Conservation (phyloP, 2,888 invertebrate genomes). For the Platycheirus rosarum region DNA sequence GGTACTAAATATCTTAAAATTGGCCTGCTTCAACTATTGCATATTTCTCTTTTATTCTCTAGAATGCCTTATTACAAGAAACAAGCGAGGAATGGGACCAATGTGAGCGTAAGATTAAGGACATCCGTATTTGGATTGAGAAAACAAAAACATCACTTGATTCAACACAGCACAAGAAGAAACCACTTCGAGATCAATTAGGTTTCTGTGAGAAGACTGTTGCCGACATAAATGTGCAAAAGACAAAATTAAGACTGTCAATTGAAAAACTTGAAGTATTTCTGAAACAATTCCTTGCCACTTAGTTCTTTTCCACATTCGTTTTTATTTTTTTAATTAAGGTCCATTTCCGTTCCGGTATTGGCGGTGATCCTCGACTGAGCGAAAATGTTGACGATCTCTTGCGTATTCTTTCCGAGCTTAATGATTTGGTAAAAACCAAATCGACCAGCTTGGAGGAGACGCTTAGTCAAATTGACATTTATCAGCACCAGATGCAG, state of each 20-base stretch:
- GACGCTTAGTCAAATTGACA: slow-evolving; percentile 92
- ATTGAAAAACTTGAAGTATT: slow-evolving; percentile 94
- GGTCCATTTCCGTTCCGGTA: slow-evolving; percentile 94
- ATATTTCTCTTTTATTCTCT: slow-evolving; percentile 59
- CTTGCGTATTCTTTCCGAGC: slow-evolving; percentile 86
- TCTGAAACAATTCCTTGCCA: slow-evolving; percentile 72
- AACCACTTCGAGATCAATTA: slow-evolving; percentile 93
- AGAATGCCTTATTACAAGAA: slow-evolving; percentile 95
- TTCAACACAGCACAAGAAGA: slow-evolving; percentile 92
- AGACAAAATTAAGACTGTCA: slow-evolving; percentile 93
- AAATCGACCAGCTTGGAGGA: slow-evolving; percentile 86
- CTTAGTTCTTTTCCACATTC: slow-evolving; percentile 18
- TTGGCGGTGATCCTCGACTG: slow-evolving; percentile 90
- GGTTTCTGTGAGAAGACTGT: slow-evolving; percentile 93
- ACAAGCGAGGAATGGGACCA: slow-evolving; percentile 98
- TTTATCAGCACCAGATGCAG: slow-evolving; percentile 94
- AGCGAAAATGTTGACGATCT: slow-evolving; percentile 89
- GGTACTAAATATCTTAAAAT: no score
- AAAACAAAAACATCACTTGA: slow-evolving; percentile 91
- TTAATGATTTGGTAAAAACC: slow-evolving; percentile 78
- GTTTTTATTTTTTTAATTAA: slow-evolving; percentile 78
- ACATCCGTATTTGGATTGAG: slow-evolving; percentile 94
- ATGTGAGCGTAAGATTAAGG: slow-evolving; percentile 96
- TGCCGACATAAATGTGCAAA: slow-evolving; percentile 93
- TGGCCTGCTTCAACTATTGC: no score